Conservation (phyloP, 1,140 invertebrate genomes). For the Drosophila nigromelanica region DNA sequence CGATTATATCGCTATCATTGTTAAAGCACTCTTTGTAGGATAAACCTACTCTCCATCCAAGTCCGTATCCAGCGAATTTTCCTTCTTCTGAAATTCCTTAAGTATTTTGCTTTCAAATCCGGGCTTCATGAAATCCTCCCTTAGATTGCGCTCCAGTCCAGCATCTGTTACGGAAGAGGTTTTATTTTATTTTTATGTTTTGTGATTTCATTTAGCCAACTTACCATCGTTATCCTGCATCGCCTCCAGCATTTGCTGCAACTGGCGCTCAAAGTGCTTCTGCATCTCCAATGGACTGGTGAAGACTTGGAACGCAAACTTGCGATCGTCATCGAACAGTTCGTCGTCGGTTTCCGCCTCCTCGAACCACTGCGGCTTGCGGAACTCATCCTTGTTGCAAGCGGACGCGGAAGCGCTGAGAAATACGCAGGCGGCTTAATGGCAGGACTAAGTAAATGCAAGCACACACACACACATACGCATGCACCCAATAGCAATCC, state of each 20-base stretch:
- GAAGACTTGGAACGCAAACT: constrained; percentile 84
- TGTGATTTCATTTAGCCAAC: too few relatives aligned
- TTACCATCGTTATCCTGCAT: constrained; percentile 77
- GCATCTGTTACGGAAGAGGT: not conserved
- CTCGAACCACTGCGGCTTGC: constrained; percentile 83
- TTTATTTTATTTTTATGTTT: too few relatives aligned
- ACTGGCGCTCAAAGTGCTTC: constrained; percentile 84
- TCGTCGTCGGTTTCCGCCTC: constrained; percentile 83
- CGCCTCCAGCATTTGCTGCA: constrained; percentile 82
- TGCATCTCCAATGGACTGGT: constrained; percentile 84
- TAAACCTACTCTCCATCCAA: constrained; percentile 79
- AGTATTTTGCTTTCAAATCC: constrained; percentile 77
- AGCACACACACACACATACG: constrained; percentile 3
- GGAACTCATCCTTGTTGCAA: constrained; percentile 78
- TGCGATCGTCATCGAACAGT: constrained; percentile 82
- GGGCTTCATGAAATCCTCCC: constrained; percentile 78
- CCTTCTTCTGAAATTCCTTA: constrained; percentile 70
- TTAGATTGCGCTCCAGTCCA: constrained; percentile 67
- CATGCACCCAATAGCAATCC: not conserved
- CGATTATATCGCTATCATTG: not conserved
- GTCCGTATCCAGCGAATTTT: constrained; percentile 69
- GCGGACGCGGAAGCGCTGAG: constrained; percentile 57
- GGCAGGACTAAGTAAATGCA: not conserved
- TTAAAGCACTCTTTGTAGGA: not conserved
- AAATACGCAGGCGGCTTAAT: not conserved